Evolutionary conservation across 1,140 invertebrate species (phyloP).

Genomic region (Heliconius melpomene): DNA sequence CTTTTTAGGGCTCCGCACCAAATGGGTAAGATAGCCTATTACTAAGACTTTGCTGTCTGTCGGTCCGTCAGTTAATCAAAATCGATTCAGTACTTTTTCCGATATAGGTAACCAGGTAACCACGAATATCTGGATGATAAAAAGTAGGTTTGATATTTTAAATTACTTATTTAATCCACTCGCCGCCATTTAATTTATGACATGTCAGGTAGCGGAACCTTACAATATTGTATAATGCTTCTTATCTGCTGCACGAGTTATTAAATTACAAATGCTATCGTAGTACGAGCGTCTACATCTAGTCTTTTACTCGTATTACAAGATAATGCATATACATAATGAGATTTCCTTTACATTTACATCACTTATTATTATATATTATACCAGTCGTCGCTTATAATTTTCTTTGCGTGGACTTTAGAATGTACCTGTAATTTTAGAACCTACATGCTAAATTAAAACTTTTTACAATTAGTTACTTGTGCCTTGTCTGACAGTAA

Average conservation of each 20-base stretch:
- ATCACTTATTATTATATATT: conserved; percentile 16
- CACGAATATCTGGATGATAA: too few relatives aligned
- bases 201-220: not conserved
- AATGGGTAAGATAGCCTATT: not conserved
- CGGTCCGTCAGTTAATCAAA: too few relatives aligned
- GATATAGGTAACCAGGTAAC: too few relatives aligned
- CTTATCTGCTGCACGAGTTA: not conserved
- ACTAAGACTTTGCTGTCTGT: too few relatives aligned
- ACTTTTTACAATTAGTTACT: too few relatives aligned
- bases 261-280: not conserved
- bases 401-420: not conserved
- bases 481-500: too few relatives aligned
- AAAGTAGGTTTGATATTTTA: too few relatives aligned
- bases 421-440: too few relatives aligned
- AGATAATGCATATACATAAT: conserved; percentile 21
- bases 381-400: not conserved
- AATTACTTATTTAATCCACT: too few relatives aligned
- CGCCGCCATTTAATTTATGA: not conserved
- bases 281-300: conserved; percentile 8
- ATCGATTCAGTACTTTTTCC: too few relatives aligned
- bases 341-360: conserved; percentile 33
- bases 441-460: too few relatives aligned
- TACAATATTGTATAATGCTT: not conserved
- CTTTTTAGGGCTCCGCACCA: too few relatives aligned
- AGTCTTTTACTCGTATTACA: conserved; percentile 26